Evolutionary conservation across 2,888 invertebrate species (phyloP).

Genomic region (Microctonus hyperodae): DNA sequence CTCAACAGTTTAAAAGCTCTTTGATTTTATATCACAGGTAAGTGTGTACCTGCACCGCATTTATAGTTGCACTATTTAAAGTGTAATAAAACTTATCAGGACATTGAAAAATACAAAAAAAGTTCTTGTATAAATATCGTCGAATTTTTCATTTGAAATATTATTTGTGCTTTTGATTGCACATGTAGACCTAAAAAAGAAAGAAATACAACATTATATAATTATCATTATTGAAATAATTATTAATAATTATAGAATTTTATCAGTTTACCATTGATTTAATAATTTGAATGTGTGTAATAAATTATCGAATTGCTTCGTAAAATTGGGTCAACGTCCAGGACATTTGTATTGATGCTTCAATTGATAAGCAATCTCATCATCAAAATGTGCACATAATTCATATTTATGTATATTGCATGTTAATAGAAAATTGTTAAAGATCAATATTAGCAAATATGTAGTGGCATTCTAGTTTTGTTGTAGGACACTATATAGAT

Average conservation of each 20-base stretch:
- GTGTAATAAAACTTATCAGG: not conserved
- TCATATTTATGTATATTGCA: conserved; percentile 11
- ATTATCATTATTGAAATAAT: not conserved
- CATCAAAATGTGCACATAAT: conserved; percentile 24
- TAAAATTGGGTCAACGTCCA: conserved; percentile 25
- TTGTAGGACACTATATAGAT: too few relatives aligned
- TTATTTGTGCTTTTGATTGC: not conserved
- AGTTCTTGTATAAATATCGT: not conserved
- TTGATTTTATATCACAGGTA: not conserved
- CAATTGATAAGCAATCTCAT: conserved; percentile 20
- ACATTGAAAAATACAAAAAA: not conserved
- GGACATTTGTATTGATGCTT: not conserved
- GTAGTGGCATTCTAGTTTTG: not conserved
- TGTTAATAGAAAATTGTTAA: conserved; percentile 1
- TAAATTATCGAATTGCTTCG: not conserved
- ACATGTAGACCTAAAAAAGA: not conserved
- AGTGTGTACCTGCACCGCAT: not conserved
- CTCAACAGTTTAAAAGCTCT: not conserved
- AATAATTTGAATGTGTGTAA: not conserved
- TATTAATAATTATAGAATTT: not conserved
- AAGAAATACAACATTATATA: too few relatives aligned
- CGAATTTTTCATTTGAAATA: not conserved
- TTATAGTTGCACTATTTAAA: not conserved
- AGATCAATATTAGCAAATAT: conserved; percentile 21
- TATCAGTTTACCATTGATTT: not conserved